Evolutionary conservation across 2,113 vertebrate species (phyloP), one percentile per base, ranked within the genome.

Genomic region (Brachypodius melanocephalos): DNA sequence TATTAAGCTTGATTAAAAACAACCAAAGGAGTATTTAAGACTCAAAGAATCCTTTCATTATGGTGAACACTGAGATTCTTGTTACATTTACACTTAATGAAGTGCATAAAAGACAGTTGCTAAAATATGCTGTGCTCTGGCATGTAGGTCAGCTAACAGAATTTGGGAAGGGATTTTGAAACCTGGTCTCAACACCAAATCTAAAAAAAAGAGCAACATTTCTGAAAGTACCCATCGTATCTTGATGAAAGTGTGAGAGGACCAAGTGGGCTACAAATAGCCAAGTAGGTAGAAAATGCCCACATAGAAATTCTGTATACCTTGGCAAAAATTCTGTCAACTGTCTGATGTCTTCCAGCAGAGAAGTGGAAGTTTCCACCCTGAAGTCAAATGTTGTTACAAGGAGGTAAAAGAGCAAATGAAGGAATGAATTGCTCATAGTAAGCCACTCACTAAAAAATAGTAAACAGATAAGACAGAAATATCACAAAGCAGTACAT

Each of bases 301-400:
- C 9, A 19, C 69, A 51, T 26, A 95, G 38, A 88, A 85, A 89
- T 83, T 88, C 67, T 95, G 85, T 36, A 3, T 88, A 88, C 8
- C 9, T 95, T 97, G 91, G 94, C 93, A 94, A 91, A 89, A 90
- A 80, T 90, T 80, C 68, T 86, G 78, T 66, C 66, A 89, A 28
- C 87, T 93, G 75, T 74, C 67, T 91, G 79, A 85, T 88, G 54
- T 94, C 31, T 87, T 86, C 67, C 88, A 95, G 86, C 34, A 88
- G 46, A 85, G 90, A 94, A 90, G 73, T 97, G 95, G 95, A 97
- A 97, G 91, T 97, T 97, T 97, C 95, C 94, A 97, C 80, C 72
- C 88, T 61, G 57, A 84, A 90, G 84, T 92, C 76, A 81, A 80
- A 92, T 90, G 73, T 87, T 92, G 31, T 59, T 87, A 90, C 40